Evolutionary conservation across 1,140 invertebrate genomes (phyloP), one percentile per base, ranked within the genome.

Genomic region (Ridgeia piscesae): DNA sequence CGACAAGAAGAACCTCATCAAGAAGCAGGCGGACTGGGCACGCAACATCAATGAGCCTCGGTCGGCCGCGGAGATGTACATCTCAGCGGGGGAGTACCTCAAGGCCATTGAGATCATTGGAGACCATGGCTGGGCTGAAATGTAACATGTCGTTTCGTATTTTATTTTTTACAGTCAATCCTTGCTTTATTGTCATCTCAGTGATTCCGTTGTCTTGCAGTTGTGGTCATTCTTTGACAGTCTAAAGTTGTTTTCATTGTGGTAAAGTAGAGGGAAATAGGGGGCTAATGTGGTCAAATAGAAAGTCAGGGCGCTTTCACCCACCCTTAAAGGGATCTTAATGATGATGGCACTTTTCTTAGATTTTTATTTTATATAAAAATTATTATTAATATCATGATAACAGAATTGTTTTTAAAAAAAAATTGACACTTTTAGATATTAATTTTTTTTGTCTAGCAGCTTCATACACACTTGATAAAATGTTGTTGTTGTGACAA

Each of bases 11-110:
- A 97, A 97, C 50, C 96, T 99, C 50, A 97, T 99, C 21, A 97
- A 97, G 34, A 98, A 98, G 94, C 97, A 98, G 94, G 99, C 99
- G 0, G 99, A 99, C 95, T 99, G 99, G 99, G 99, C 99, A 0
- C 97, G 97, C 93, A 98, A 98, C 94, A 98, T 99, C 88, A 99
- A 99, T 95, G 99, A 99, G 94, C 98, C 98, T 0, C 97, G 98
- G 94, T 98, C 98, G 33, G 99, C 99, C 0, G 99, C 99, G 0
- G 98, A 99, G 96, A 98, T 99, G 97, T 98, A 99, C 94, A 97
- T 99, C 35, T 98, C 98, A 33, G 98, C 98, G 31, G 99, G 99
- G 1, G 99, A 99, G 95, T 97, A 98, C 77, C 96, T 97, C 90
- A 97, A 98, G 94, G 99, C 99, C 0, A 98, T 99, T 93, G 97